phyloP scores from a whole-genome alignment of 2,797 vertebrate species.

The Clarias pachynema region DNA sequence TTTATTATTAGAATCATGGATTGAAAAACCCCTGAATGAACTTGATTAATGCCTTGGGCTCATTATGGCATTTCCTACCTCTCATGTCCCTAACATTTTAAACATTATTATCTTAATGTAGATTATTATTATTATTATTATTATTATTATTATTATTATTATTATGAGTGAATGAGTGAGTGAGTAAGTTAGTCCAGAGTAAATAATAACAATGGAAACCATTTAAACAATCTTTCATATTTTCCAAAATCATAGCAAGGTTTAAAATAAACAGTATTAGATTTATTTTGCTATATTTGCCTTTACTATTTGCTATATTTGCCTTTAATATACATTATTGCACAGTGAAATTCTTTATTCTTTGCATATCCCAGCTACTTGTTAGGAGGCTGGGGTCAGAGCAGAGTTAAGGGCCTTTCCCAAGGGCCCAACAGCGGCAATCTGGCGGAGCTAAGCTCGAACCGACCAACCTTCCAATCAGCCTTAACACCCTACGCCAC shows the following conservation, averaged over 20 bases:
- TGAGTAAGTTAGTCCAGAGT: background rate
- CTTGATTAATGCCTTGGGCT: background rate
- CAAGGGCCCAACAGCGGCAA: too few relatives aligned
- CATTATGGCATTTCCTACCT: background rate
- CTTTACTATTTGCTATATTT: too few relatives aligned
- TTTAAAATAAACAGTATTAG: background rate
- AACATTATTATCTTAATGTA: background rate
- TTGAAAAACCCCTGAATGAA: background rate
- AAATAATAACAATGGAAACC: background rate
- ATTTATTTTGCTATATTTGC: too few relatives aligned
- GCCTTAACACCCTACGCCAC: too few relatives aligned
- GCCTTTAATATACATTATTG: too few relatives aligned
- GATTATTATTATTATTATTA: background rate
- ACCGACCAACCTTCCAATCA: too few relatives aligned
- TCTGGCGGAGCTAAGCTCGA: too few relatives aligned
- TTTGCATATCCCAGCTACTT: too few relatives aligned
- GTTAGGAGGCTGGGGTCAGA: too few relatives aligned
- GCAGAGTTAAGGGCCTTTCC: too few relatives aligned
- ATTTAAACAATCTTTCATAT: background rate
- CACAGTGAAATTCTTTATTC: too few relatives aligned
- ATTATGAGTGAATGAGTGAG: slow-evolving; percentile 16
- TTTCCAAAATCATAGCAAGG: background rate
- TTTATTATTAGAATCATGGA: slow-evolving; percentile 2
- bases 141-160: background rate
- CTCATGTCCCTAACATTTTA: background rate